Base-by-base conservation (phyloP, 2,113 vertebrate genomes). In the Lampris incognitus region DNA sequence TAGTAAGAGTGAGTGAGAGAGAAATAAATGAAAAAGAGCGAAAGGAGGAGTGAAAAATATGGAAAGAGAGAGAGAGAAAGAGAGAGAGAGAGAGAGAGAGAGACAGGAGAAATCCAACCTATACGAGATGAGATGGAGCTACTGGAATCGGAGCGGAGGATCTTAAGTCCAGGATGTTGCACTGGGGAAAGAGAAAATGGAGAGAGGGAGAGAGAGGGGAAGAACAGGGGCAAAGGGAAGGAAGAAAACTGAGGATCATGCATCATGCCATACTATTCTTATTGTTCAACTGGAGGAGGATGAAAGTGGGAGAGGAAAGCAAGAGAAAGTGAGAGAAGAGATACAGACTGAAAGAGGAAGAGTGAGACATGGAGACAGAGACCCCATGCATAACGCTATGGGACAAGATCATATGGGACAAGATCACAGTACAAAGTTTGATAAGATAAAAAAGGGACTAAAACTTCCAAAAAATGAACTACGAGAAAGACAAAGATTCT, bases 101-200 rank as follows among this genome's bases (percentile, higher is more conserved):
- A 63, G 41, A 92, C 87, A 88, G 88, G 82, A 90, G 88, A 84
- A 91, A 66, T 86, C 94, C 93, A 94, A 97, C 96, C 96, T 97
- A 97, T 94, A 93, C 95, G 95, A 95, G 96, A 96, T 95, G 96
- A 96, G 95, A 97, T 94, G 91, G 95, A 97, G 94, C 95, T 96
- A 95, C 95, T 96, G 94, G 96, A 98, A 88, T 97, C 96, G 92
- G 95, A 97, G 93, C 95, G 96, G 87, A 97, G 95, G 92, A 97
- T 96, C 96, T 96, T 98, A 96, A 94, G 95, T 91, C 96, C 96
- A 68, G 95, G 96, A 92, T 96, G 96, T 94, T 97, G 96, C 94
- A 98, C 97, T 98, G 92, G 75, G 87, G 87, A 94, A 81, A 95
- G 91, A 95, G 90, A 94, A 90, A 93, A 91, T 93, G 75, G 91